Conservation (phyloP, 2,888 invertebrate genomes). For the Cheilosia soror region DNA sequence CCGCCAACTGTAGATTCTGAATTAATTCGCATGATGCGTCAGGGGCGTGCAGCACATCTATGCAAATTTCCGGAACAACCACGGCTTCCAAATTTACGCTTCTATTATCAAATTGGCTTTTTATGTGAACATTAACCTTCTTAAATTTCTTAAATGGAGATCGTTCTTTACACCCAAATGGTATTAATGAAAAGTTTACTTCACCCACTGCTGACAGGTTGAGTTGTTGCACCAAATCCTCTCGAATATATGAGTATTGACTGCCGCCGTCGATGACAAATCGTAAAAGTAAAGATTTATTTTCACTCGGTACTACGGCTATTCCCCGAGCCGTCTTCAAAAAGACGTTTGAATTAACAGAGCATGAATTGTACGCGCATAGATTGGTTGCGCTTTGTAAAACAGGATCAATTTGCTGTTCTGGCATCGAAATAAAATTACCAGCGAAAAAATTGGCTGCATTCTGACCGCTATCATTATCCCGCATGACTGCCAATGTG, state of each 20-base stretch:
- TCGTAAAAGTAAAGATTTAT: constrained; percentile 13
- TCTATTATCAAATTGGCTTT: constrained; percentile 5
- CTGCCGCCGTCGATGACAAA: constrained; percentile 39
- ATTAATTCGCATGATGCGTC: constrained; percentile 1
- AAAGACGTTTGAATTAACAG: constrained; percentile 11
- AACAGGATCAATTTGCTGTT: neutral
- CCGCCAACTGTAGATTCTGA: constrained; percentile 25
- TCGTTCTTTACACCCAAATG: constrained; percentile 23
- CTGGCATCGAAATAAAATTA: constrained; percentile 1
- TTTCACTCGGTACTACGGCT: constrained; percentile 17
- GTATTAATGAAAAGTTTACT: constrained; percentile 5
- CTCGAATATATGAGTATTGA: constrained; percentile 28
- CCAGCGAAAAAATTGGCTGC: constrained; percentile 3
- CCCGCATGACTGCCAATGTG: neutral
- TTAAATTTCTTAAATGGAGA: constrained; percentile 5
- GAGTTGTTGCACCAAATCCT: constrained; percentile 1
- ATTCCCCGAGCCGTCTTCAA: constrained; percentile 38
- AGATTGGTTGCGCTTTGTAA: constrained; percentile 22
- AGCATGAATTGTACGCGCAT: constrained; percentile 19
- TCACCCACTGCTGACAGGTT: neutral
- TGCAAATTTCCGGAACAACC: constrained; percentile 36
- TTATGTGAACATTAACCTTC: neutral
- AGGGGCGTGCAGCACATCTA: constrained; percentile 14
- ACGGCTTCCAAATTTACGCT: constrained; percentile 14
- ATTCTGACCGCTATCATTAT: neutral